Base-by-base conservation (phyloP, 2,888 invertebrate species). In the Spicauda simplicius region DNA sequence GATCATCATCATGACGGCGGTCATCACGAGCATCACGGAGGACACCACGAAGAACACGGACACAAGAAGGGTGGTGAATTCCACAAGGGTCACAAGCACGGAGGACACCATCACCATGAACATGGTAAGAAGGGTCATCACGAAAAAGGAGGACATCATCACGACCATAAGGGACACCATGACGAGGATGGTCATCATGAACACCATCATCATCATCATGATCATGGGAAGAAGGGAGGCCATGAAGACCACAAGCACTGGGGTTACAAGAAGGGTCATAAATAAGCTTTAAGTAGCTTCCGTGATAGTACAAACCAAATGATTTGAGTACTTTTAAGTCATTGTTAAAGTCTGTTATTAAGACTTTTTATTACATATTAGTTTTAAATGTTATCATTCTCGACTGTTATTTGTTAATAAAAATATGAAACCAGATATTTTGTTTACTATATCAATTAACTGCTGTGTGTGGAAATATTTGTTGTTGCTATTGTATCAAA, bases 111-210 rank as follows among this genome's bases (percentile, higher is more conserved):
- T 78, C 95, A 96, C 76, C 96, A 96, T 78, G 95, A 97, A 76
- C 95, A 97, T 77, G 97, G 97, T 72, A 97, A 97, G 91, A 96
- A 97, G 85, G 97, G 97, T 1, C 95, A 96, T 78, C 95, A 96
- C 78, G 96, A 97, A 81, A 96, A 97, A 85, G 97, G 97, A 48
- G 95, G 96, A 75, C 97, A 97, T 82, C 95, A 96, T 81, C 95
- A 97, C 79, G 96, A 97, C 60, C 95, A 97, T 78, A 95, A 96
- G 78, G 97, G 96, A 12, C 97, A 97, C 86, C 96, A 97, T 83
- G 95, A 95, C 70, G 95, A 96, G 72, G 96, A 95, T 48, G 97
- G 97, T 48, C 96, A 97, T 77, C 95, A 97, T 71, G 95, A 96
- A 73, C 96, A 97, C 78, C 95, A 96, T 86, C 95, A 95, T 69